Evolutionary conservation across 2,888 invertebrate species (phyloP), one percentile per base, ranked within the genome.

Genomic region (Masnerella sp.): DNA sequence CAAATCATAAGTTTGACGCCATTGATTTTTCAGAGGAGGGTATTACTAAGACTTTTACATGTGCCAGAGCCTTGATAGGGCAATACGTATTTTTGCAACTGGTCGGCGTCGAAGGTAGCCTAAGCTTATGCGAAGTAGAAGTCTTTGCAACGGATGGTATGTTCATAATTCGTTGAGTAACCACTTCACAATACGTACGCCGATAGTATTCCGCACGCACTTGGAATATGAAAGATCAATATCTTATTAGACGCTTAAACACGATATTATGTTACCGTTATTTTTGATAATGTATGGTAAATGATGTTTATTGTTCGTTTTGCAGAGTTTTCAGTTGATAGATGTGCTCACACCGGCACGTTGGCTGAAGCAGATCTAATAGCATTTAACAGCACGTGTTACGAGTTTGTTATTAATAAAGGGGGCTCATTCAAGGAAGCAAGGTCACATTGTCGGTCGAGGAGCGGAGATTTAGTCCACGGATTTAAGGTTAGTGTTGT

Each of bases 141-240:
- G 95, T 96, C 1, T 97, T 96, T 86, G 95, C 96, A 0, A 95
- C 95, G 3, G 95, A 96, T 88, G 96, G 95, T 94, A n/a, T n/a
- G n/a, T n/a, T n/a, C n/a, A n/a, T n/a, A n/a, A n/a, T n/a, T n/a
- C n/a, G n/a, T n/a, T n/a, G n/a, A n/a, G n/a, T n/a, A n/a, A n/a
- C n/a, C n/a, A n/a, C 49, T 32, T 20, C 18, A 1, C 3, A 4
- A 9, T 11, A 15, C 38, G 28, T 40, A 54, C 17, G 14, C n/a
- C 22, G 7, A 9, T 14, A 9, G 5, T n/a, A 14, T 51, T 34
- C n/a, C 36, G 20, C 8, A 32, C n/a, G n/a, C n/a, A n/a, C 9
- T 32, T 32, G 8, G 11, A 32, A 22, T 5, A 18, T 18, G 30
- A 5, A n/a, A n/a, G 32, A 32, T 42, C 42, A 8, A 11, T 43